These are phyloP conservation scores for Dendroctonus valens DNA, from an alignment of 1,140 invertebrate genomes.

Conservation along the genomic window DNA sequence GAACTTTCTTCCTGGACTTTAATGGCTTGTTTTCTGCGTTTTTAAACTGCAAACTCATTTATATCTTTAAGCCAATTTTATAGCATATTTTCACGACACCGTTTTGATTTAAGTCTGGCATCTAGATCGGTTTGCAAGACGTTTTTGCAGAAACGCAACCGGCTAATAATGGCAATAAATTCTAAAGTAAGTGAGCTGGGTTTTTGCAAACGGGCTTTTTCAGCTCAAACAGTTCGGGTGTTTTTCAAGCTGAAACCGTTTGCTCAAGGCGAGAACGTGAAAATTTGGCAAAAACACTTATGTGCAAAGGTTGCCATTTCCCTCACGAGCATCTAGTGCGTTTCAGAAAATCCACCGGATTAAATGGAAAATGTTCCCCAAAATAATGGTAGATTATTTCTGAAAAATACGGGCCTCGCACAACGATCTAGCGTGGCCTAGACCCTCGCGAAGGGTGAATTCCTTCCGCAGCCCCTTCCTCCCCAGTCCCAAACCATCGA, in stretches of 20 bases:
- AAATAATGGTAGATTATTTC: conserved; percentile 3
- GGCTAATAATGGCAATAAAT: too few species aligned
- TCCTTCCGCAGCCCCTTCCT: conserved; percentile 9
- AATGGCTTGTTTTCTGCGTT: not conserved
- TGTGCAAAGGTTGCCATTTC: too few species aligned
- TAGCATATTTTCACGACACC: conserved; percentile 4
- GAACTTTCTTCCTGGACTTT: not conserved
- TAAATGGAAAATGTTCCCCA: not conserved
- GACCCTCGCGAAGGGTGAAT: conserved; percentile 17
- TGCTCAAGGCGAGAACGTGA: too few species aligned
- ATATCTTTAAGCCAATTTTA: conserved; percentile 1
- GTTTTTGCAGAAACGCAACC: too few species aligned
- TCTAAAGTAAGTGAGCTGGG: too few species aligned
- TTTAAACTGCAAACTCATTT: conserved; percentile 3
- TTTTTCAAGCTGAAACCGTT: too few species aligned
- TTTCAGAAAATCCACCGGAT: too few species aligned
- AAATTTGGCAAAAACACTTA: too few species aligned
- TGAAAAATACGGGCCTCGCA: conserved; percentile 5
- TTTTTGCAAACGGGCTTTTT: too few species aligned
- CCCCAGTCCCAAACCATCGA: not conserved
- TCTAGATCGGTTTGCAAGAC: too few species aligned
- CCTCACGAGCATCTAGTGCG: too few species aligned
- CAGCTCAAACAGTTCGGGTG: too few species aligned
- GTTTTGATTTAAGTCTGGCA: not conserved
- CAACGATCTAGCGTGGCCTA: conserved; percentile 12